phyloP scores from a whole-genome alignment of 2,113 vertebrate species.

The Ondatra zibethicus region DNA sequence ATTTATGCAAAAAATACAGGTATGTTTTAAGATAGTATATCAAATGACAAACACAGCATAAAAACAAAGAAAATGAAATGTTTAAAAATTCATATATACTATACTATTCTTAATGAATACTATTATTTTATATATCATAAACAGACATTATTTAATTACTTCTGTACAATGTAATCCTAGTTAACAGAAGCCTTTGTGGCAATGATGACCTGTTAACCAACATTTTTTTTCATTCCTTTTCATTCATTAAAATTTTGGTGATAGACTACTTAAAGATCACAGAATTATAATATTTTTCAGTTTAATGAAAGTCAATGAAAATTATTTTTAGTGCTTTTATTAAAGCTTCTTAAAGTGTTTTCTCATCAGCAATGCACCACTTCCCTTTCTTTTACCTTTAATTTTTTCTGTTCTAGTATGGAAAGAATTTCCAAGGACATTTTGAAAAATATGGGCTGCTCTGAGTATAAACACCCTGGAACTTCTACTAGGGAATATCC shows the following conservation, averaged over 20 bases:
- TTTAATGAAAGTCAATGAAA: background rate
- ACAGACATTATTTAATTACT: background rate
- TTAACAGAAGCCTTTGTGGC: background rate
- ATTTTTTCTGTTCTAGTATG: background rate
- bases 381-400: background rate
- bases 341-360: background rate
- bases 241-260: background rate
- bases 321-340: background rate
- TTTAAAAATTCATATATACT: background rate
- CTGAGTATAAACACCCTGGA: rapidly evolving
- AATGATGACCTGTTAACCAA: background rate
- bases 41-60: background rate
- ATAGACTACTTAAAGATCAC: background rate
- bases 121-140: background rate
- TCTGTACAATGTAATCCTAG: background rate
- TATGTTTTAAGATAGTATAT: slow-evolving; percentile 4
- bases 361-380: background rate
- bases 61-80: background rate
- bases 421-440: background rate
- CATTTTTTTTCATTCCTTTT: background rate
- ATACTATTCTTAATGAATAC: background rate
- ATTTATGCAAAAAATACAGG: background rate
- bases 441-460: background rate
- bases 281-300: background rate
- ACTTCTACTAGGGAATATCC: rapidly evolving